Conservation (phyloP, 2,113 vertebrate species). For the Cavia porcellus region DNA sequence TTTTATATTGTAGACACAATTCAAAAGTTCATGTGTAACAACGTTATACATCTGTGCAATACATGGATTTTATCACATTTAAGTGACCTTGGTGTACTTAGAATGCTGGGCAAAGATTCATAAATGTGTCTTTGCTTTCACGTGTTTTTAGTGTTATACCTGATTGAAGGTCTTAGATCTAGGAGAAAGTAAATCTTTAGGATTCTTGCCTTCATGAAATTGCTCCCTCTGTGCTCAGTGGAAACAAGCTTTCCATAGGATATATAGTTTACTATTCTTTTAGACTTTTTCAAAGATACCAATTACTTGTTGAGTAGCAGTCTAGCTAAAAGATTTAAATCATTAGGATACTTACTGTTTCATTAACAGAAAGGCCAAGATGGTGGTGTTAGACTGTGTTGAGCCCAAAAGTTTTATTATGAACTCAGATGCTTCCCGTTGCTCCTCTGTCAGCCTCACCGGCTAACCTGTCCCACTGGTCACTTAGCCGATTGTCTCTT, state of each 20-base stretch:
- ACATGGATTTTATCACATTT: background rate
- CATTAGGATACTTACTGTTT: background rate
- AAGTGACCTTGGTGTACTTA: background rate
- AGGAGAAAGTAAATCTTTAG: conserved; percentile 23
- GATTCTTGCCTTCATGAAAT: background rate
- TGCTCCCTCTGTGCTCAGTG: background rate
- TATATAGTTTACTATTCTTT: background rate
- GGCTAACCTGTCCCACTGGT: background rate
- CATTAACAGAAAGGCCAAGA: background rate
- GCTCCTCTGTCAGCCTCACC: background rate
- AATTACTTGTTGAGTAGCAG: background rate
- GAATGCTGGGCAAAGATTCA: background rate
- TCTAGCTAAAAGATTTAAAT: background rate
- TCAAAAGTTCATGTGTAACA: background rate
- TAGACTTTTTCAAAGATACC: background rate
- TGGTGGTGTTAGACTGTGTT: background rate
- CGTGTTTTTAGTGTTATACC: background rate
- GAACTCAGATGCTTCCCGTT: background rate
- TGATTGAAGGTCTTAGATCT: background rate
- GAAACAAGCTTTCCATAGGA: background rate
- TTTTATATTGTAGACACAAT: background rate
- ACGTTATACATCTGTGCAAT: background rate
- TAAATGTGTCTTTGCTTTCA: background rate
- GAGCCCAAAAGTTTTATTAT: background rate
- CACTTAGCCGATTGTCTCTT: background rate